Evolutionary conservation across 2,113 vertebrate genomes (phyloP).

Genomic region (Amphiprion ocellaris): DNA sequence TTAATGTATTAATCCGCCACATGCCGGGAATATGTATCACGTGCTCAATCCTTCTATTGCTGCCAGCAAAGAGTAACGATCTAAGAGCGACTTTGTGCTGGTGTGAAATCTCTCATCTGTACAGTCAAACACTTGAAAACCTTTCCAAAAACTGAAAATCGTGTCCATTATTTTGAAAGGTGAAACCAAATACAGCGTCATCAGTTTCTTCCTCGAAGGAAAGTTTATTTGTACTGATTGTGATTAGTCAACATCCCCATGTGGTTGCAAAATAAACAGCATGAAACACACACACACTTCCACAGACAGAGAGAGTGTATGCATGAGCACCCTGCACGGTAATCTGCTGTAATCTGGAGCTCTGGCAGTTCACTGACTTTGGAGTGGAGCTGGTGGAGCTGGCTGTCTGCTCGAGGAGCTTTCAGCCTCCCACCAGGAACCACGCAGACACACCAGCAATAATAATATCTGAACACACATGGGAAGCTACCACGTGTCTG

Average conservation of each 20-base stretch:
- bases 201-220: not conserved
- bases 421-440: conserved; percentile 52
- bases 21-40: conserved; percentile 74
- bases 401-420: conserved; percentile 64
- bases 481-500: conserved; percentile 9
- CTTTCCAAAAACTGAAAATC: not conserved
- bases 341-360: conserved; percentile 81
- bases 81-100: conserved; percentile 11
- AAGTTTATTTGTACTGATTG: conserved; percentile 12
- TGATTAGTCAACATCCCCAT: conserved; percentile 32
- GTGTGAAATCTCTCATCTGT: not conserved
- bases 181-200: not conserved
- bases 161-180: not conserved
- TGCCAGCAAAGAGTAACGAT: conserved; percentile 42
- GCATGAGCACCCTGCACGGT: conserved; percentile 60
- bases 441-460: conserved; percentile 36
- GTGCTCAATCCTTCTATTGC: conserved; percentile 47
- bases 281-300: conserved; percentile 28
- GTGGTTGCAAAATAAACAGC: conserved; percentile 46
- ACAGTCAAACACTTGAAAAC: not conserved
- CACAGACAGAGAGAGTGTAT: conserved; percentile 49
- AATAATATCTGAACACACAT: conserved; percentile 31
- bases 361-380: conserved; percentile 71
- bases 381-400: conserved; percentile 59
- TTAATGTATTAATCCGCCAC: conserved; percentile 79